Percentiles rank a stretch among this genome's conserved stretches.
Evolutionary conservation across 2,797 vertebrate genomes (phyloP).

Genomic region (Melanogrammus aeglefinus): DNA sequence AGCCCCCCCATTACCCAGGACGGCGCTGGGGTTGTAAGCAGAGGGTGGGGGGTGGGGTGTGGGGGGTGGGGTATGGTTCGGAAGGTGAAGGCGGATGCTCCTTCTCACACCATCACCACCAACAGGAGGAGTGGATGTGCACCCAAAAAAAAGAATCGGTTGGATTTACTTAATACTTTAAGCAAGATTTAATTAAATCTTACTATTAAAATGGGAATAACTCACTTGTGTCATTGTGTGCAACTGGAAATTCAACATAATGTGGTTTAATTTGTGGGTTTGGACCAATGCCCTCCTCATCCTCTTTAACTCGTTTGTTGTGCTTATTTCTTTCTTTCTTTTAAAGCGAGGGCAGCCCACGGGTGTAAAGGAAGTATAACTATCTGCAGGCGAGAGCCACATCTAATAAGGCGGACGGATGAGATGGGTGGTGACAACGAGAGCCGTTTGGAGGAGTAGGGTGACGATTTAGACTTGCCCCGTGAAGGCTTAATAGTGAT

Average conservation of each 20-base stretch:
- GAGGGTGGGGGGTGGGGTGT: conserved; percentile 58
- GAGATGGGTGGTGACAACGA: conserved; percentile 66
- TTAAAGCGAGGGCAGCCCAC: conserved; percentile 44
- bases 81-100: conserved; percentile 57
- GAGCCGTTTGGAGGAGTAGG: conserved; percentile 61
- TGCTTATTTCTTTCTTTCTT: conserved; percentile 41
- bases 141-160: too few relatives aligned
- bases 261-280: too few relatives aligned
- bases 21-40: conserved; percentile 58
- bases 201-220: too few relatives aligned
- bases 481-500: conserved; percentile 59
- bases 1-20: conserved; percentile 65
- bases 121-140: conserved; percentile 38
- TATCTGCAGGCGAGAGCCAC: conserved; percentile 65
- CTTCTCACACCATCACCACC: conserved; percentile 70
- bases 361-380: conserved; percentile 66
- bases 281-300: conserved; percentile 34
- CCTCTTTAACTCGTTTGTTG: conserved; percentile 41
- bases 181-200: too few relatives aligned
- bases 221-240: too few relatives aligned
- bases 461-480: conserved; percentile 60
- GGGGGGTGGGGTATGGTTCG: conserved; percentile 74
- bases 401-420: conserved; percentile 67
- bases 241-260: too few relatives aligned
- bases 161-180: too few relatives aligned